phyloP scores from a whole-genome alignment of 2,113 vertebrate species.

The Eptatretus burgeri region DNA sequence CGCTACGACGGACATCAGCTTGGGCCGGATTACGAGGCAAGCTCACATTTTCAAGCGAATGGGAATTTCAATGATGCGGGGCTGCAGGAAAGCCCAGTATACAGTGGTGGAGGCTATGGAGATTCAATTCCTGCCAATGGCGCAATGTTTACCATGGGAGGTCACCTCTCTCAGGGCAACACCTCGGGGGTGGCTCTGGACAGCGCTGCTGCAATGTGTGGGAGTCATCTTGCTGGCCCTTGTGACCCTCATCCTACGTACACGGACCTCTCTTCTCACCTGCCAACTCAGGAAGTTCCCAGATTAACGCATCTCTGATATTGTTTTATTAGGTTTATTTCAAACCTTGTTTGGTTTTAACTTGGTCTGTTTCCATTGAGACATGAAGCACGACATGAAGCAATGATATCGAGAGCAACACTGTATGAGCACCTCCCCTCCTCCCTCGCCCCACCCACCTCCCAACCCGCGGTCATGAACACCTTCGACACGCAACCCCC shows the following conservation, averaged over 20 bases:
- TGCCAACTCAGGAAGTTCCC: slow-evolving; percentile 96
- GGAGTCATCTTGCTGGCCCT: slow-evolving; percentile 61
- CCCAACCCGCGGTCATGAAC: too few species aligned
- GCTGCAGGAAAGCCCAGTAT: slow-evolving; percentile 80
- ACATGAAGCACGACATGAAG: too few species aligned
- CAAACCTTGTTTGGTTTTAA: too few species aligned
- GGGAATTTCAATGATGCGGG: slow-evolving; percentile 59
- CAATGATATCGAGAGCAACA: too few species aligned
- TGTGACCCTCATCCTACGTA: slow-evolving; percentile 69
- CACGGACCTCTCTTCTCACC: slow-evolving; percentile 84
- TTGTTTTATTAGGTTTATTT: too few species aligned
- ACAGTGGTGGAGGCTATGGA: slow-evolving; percentile 75
- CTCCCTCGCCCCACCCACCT: too few species aligned
- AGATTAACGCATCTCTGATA: slow-evolving; percentile 97
- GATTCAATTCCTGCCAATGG: slow-evolving; percentile 53
- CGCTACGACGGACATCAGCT: not conserved
- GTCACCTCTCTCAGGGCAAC: slow-evolving; percentile 53
- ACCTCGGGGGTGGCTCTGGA: slow-evolving; percentile 66
- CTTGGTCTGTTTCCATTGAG: too few species aligned
- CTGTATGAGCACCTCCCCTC: too few species aligned
- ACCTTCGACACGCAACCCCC: too few species aligned
- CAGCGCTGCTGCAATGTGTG: slow-evolving; percentile 51
- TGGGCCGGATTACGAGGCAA: too few species aligned
- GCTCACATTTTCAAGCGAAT: too few species aligned
- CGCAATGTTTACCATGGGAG: slow-evolving; percentile 66